These are phyloP conservation scores for Willisornis vidua DNA, from an alignment of 2,113 vertebrate genomes.

Conservation along the genomic window DNA sequence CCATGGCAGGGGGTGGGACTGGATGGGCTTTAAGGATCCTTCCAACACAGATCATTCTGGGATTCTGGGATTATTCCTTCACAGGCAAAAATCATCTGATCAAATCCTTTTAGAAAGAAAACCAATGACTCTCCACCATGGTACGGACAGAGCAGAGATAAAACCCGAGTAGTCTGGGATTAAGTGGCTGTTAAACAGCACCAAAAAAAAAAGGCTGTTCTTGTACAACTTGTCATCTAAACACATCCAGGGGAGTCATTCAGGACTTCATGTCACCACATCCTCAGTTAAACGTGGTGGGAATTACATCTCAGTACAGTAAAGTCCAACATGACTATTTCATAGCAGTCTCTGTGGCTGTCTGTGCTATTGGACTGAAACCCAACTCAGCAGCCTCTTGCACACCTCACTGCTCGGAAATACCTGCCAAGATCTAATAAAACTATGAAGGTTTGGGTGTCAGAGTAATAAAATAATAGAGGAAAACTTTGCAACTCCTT, in stretches of 20 bases:
- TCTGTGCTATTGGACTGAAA: too few species aligned
- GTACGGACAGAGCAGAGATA: background rate
- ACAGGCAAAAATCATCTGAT: background rate
- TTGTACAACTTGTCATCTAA: background rate
- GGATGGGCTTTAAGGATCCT: background rate
- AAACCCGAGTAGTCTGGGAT: background rate
- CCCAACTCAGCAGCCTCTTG: background rate
- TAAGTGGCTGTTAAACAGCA: background rate
- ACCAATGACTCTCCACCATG: background rate
- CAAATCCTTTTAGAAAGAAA: background rate
- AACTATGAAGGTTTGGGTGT: background rate
- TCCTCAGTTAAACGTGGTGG: background rate
- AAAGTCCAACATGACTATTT: rapidly evolving
- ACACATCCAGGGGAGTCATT: background rate
- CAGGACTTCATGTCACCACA: background rate
- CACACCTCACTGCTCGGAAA: background rate
- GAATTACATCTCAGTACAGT: background rate
- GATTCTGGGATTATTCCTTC: background rate
- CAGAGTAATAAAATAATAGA: background rate
- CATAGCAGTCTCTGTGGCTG: rapidly evolving
- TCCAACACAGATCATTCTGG: background rate
- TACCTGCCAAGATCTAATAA: background rate
- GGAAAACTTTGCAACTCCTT: background rate
- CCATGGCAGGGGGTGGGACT: background rate
- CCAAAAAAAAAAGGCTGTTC: background rate